Base-by-base conservation (phyloP, 2,113 vertebrate species). In the Catharus minimus region DNA sequence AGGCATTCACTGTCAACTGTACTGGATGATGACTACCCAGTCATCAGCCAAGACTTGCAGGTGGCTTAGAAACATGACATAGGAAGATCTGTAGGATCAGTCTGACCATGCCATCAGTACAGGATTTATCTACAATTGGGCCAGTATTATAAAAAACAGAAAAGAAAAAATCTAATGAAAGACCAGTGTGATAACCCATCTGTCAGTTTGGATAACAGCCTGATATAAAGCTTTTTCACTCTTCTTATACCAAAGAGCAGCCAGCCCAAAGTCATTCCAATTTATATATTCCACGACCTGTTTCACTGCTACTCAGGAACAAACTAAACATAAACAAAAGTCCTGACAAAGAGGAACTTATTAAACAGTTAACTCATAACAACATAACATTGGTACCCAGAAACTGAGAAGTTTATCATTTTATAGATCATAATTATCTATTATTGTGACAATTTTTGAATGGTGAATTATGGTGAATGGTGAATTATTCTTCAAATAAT, bases 1-100 rank as follows among this genome's bases (percentile, higher is more conserved):
- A 11, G 5, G n/a, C 14, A 14, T 46, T 68, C 43, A 32, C 27
- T 18, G 26, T 30, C 0, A 0, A 24, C 43, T 66, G 32, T 17
- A 56, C 30, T 12, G 10, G 15, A 21, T 39, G 33, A 26, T 71
- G 32, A n/a, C 14, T n/a, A 38, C 36, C 7, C 28, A 30, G 6
- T 14, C 46, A 65, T 28, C 21, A 55, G 41, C 26, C 20, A 86
- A 71, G 15, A 33, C 18, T 72, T 74, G 24, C 56, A 73, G 46
- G 41, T 52, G 52, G 26, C 36, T 69, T 12, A 73, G 49, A 68
- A 91, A 72, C 13, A 24, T 9, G 26, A 80, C 72, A 46, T 47
- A 26, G 26, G 49, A 61, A 46, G 10, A 36, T 15, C 5, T 39
- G 13, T 17, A 68, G 43, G 46, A 86, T 27, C 23, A 88, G 57